phyloP scores from a whole-genome alignment of 2,888 invertebrate genomes.

The Blera fallax region DNA sequence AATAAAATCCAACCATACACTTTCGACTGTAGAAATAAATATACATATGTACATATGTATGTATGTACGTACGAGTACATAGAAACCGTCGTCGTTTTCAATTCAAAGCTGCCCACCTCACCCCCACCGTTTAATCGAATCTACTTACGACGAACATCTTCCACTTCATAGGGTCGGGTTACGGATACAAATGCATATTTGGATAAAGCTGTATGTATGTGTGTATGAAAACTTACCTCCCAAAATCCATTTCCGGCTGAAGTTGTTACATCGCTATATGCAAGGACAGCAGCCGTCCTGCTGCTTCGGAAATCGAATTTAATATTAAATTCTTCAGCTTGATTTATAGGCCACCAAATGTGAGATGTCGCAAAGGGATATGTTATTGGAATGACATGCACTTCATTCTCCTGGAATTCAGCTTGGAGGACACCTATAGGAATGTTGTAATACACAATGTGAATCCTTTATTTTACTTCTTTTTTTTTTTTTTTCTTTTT shows the following conservation, averaged over 20 bases:
- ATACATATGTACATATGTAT: too few relatives aligned
- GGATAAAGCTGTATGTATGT: neutral
- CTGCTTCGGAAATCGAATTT: slow-evolving; percentile 94
- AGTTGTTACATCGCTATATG: slow-evolving; percentile 90
- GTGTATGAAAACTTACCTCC: slow-evolving; percentile 86
- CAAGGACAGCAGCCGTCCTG: slow-evolving; percentile 91
- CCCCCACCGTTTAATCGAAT: slow-evolving; percentile 50
- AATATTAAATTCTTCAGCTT: slow-evolving; percentile 88
- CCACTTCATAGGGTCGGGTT: slow-evolving; percentile 14
- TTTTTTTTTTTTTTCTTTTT: too few relatives aligned
- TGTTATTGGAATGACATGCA: slow-evolving; percentile 94
- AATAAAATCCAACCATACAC: neutral
- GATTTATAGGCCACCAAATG: slow-evolving; percentile 93
- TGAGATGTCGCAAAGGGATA: slow-evolving; percentile 95
- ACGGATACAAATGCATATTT: slow-evolving; percentile 42
- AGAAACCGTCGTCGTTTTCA: slow-evolving; percentile 7
- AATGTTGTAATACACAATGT: slow-evolving; percentile 36
- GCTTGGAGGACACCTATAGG: slow-evolving; percentile 87
- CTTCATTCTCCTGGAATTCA: slow-evolving; percentile 91
- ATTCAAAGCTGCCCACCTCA: neutral
- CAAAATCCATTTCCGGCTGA: slow-evolving; percentile 90
- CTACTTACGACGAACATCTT: slow-evolving; percentile 59
- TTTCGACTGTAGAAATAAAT: slow-evolving; percentile 11
- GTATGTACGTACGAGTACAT: too few relatives aligned
- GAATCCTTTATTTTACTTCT: too few relatives aligned